Base-by-base conservation (phyloP, 2,797 vertebrate species). In the Emys orbicularis region DNA sequence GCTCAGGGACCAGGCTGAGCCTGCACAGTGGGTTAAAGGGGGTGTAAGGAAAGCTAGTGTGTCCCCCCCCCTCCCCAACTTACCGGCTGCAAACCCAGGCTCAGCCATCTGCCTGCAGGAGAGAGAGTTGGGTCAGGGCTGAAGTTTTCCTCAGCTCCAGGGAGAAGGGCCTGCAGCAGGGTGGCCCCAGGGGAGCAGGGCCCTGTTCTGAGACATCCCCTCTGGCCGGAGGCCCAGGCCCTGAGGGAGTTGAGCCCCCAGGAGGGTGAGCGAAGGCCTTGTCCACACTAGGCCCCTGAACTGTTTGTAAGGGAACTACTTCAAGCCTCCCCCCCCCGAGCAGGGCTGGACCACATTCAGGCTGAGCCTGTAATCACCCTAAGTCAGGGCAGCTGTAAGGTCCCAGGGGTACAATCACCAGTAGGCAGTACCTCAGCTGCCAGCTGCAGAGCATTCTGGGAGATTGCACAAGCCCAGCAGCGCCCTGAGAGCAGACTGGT, bases 151-250 rank as follows among this genome's bases (percentile, higher is more conserved):
- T 5, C 15, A 1, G 16, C 8, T 8, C 79, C 27, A 5, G 3
- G 29, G 6, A 59, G 21, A 4, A 10, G 21, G 2, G 13, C n/a
- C 37, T 13, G 90, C 12, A 1, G 74, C 52, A 81, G 89, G 87
- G 86, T 79, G 25, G 8, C 21, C 23, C 3, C 54, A 56, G 27
- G 56, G 57, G 0, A 13, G 29, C 57, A 27, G 3, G 19, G 80
- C 49, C 19, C 23, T 6, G 56, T 56, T 29, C 83, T 12, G 81
- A 61, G 81, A 56, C 41, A 2, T 54, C 53, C 19, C 53, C 6
- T 16, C 72, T 23, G 0, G 4, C 6, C 6, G 0, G 12, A 57
- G 27, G 56, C 11, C 56, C 25, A 27, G 5, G 25, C 25, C 25
- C 56, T 3, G 11, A 29, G 27, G 56, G 5, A 29, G 27, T 2